Evolutionary conservation across 37 sponge, comb jelly and placozoan genomes (phyloP), one percentile per base, ranked within the genome.

Genomic region (Corticium candelabrum): DNA sequence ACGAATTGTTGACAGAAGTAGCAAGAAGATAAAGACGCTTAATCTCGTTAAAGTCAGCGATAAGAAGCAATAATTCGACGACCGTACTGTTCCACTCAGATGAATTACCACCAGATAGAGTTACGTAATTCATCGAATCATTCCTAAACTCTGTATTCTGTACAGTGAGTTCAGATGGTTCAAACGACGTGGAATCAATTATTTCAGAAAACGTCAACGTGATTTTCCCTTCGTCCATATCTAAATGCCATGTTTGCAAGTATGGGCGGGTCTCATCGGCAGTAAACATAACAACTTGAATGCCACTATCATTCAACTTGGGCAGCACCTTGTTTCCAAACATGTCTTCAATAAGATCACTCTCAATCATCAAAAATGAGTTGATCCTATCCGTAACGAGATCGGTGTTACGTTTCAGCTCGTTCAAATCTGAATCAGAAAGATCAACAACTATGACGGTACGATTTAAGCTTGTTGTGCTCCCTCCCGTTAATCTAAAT

Each of bases 121-220:
- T 74, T 70, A 82, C 87, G 31, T 38, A 40, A 2, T 74, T 5
- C 7, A 11, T 50, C 21, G 62, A 27, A 21, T 11, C 21, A 21
- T 50, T 50, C 21, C 62, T 50, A n/a, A n/a, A n/a, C n/a, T n/a
- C n/a, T 50, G 62, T 21, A 27, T 50, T 50, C 62, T 27, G 21
- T 27, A 50, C 11, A 11, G 62, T 50, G 21, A 50, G 11, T 21
- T 50, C 15, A 21, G 15, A 27, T 50, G 62, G 62, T 27, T 50
- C 62, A 21, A 50, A 50, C 62, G 62, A 50, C 15, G 50, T 35
- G 31, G 39, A 62, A 0, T 38, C 35, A 31, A 94, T 75, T 41
- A 85, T 88, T 70, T 94, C 95, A 69, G 90, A 79, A 40, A 94
- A 94, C 21, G 95, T 94, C 29, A 94, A 68, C 33, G 82, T 41